A percentile compares a stretch with the other conserved stretches of the same genome.
These are phyloP conservation scores for Nemoura dubitans DNA, from an alignment of 2,888 invertebrate species.

Conservation along the genomic window DNA sequence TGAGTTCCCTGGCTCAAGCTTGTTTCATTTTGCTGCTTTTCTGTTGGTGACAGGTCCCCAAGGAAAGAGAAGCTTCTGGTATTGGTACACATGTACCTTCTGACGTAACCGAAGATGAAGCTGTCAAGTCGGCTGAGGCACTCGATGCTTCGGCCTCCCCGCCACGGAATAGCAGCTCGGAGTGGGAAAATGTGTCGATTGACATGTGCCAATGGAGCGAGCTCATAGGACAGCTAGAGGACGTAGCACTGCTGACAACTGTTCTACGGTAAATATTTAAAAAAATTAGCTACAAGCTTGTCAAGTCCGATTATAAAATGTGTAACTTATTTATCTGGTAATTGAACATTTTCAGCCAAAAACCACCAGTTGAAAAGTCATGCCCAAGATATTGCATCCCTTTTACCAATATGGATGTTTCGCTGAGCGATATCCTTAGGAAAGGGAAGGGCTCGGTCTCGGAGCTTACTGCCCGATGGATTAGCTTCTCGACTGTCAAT, in stretches of 20 bases:
- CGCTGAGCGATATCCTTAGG: conserved; percentile 58
- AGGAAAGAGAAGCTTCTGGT: background rate
- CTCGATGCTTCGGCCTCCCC: background rate
- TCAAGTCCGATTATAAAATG: conserved; percentile 43
- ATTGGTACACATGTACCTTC: too few relatives aligned
- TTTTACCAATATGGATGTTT: conserved; percentile 52
- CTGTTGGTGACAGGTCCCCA: conserved; percentile 1
- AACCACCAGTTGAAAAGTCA: conserved; percentile 53
- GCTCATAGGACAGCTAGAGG: conserved; percentile 88
- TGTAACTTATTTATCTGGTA: too few relatives aligned
- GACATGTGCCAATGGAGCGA: conserved; percentile 89
- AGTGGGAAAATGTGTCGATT: conserved; percentile 84
- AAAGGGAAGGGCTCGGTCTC: conserved; percentile 77
- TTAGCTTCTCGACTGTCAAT: conserved; percentile 76
- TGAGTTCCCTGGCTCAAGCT: too few relatives aligned
- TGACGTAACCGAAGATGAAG: background rate
- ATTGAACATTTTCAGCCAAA: conserved; percentile 54
- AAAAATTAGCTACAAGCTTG: conserved; percentile 2
- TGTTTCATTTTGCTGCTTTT: conserved; percentile 26
- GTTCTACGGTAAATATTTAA: conserved; percentile 62
- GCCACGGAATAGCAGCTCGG: conserved; percentile 51
- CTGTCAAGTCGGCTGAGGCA: background rate
- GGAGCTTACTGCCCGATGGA: conserved; percentile 88
- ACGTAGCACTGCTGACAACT: conserved; percentile 78
- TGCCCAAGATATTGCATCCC: conserved; percentile 33